Evolutionary conservation across 2,888 invertebrate species (phyloP).

Genomic region (Furcula furcula): DNA sequence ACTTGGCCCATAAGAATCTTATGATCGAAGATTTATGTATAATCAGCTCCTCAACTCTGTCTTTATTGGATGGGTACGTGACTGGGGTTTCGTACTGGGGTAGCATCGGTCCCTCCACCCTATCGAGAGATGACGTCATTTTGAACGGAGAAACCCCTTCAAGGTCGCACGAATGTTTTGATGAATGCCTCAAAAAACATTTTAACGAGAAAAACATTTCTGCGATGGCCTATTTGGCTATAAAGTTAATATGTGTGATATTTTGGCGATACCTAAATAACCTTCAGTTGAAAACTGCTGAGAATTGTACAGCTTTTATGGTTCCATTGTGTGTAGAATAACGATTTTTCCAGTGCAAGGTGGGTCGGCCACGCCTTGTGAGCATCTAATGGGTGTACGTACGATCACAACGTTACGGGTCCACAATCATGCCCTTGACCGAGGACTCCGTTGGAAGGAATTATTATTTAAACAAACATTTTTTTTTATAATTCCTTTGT

Average conservation of each 20-base stretch:
- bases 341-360: slow-evolving; percentile 44
- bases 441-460: slow-evolving; percentile 29
- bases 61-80: slow-evolving; percentile 14
- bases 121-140: slow-evolving; percentile 27
- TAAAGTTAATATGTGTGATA: background rate
- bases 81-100: slow-evolving; percentile 16
- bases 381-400: slow-evolving; percentile 26
- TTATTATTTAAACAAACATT: no score
- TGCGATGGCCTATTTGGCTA: slow-evolving; percentile 6
- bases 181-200: slow-evolving; percentile 15
- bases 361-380: slow-evolving; percentile 48
- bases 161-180: slow-evolving; percentile 30
- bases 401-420: slow-evolving; percentile 41
- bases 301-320: slow-evolving; percentile 7
- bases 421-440: slow-evolving; percentile 45
- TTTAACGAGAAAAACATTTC: slow-evolving; percentile 7
- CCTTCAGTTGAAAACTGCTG: background rate
- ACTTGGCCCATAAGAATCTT: no score
- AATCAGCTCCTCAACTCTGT: no score
- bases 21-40: no score
- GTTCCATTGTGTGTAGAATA: slow-evolving; percentile 29
- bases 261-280: background rate
- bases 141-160: slow-evolving; percentile 22
- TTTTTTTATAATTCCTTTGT: no score
- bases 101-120: slow-evolving; percentile 25